Evolutionary conservation across 2,113 vertebrate species (phyloP).

Genomic region (Macroglossus sobrinus): DNA sequence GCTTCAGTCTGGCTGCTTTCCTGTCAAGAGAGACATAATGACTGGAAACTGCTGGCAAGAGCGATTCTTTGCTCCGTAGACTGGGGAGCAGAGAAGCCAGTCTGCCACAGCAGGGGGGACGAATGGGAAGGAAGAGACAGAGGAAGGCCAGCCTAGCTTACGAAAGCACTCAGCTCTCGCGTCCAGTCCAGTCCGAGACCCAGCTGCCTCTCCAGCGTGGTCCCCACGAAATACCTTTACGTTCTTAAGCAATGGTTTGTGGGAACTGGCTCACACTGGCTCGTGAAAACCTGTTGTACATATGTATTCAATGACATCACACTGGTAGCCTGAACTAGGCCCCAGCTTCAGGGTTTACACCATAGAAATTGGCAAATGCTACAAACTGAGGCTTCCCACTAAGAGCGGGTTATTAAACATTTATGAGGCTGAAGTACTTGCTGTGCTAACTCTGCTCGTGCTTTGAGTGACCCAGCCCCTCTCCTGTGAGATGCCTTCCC

Average conservation of each 20-base stretch:
- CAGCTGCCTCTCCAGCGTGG: background rate
- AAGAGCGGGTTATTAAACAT: background rate
- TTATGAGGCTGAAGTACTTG: background rate
- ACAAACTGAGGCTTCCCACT: background rate
- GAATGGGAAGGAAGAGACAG: background rate
- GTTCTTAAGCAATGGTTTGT: background rate
- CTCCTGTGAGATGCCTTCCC: background rate
- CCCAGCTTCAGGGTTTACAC: background rate
- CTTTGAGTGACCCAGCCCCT: background rate
- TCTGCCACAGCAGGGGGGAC: background rate
- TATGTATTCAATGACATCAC: background rate
- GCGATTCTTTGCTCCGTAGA: background rate
- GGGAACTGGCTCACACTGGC: background rate
- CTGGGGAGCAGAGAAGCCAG: background rate
- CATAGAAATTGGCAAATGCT: background rate
- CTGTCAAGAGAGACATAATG: background rate
- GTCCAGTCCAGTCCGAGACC: background rate
- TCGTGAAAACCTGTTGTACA: fast-evolving
- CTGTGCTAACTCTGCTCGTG: background rate
- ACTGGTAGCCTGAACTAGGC: background rate
- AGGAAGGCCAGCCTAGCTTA: background rate
- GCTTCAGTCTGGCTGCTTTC: background rate
- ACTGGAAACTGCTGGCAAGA: background rate
- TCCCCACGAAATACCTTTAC: background rate
- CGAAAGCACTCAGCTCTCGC: background rate